phyloP scores from a whole-genome alignment of 2,797 vertebrate species.

The Sebastes alutus region DNA sequence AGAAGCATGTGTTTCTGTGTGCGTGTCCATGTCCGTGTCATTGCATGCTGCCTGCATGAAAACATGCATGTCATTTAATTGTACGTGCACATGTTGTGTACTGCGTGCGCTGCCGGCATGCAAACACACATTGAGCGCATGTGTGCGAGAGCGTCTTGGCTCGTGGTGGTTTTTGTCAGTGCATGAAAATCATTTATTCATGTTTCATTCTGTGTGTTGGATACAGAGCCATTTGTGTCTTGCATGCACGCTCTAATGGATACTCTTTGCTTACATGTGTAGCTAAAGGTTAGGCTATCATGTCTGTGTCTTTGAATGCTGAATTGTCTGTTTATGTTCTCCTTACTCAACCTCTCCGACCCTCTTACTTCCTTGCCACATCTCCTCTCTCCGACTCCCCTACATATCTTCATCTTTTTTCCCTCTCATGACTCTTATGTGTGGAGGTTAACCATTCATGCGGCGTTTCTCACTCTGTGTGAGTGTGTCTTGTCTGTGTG shows the following conservation, averaged over 20 bases:
- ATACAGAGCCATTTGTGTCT: constrained; percentile 41
- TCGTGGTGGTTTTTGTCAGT: constrained; percentile 49
- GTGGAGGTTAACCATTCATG: constrained; percentile 19
- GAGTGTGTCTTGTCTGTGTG: constrained; percentile 30
- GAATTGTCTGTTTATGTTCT: not conserved
- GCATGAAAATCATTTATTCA: constrained; percentile 76
- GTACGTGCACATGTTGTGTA: constrained; percentile 4
- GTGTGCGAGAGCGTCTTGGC: constrained; percentile 37
- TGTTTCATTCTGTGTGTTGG: constrained; percentile 43
- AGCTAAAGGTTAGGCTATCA: constrained; percentile 35
- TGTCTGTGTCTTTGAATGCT: not conserved
- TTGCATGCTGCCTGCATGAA: constrained; percentile 45
- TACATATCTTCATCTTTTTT: constrained; percentile 7
- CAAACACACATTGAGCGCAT: constrained; percentile 10
- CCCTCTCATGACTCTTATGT: constrained; percentile 9
- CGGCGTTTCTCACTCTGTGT: constrained; percentile 13
- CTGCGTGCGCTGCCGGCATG: constrained; percentile 25
- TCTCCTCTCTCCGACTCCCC: not conserved
- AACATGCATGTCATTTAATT: constrained; percentile 65
- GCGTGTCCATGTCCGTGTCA: constrained; percentile 45
- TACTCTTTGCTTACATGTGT: constrained; percentile 32
- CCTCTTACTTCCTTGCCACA: not conserved
- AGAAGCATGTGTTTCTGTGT: constrained; percentile 19
- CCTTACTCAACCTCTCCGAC: constrained; percentile 1
- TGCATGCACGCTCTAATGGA: constrained; percentile 30